A percentile compares a stretch with the other conserved stretches of the same genome.
Evolutionary conservation across 1,140 invertebrate genomes (phyloP).

Genomic region (Pogonus chalceus): DNA sequence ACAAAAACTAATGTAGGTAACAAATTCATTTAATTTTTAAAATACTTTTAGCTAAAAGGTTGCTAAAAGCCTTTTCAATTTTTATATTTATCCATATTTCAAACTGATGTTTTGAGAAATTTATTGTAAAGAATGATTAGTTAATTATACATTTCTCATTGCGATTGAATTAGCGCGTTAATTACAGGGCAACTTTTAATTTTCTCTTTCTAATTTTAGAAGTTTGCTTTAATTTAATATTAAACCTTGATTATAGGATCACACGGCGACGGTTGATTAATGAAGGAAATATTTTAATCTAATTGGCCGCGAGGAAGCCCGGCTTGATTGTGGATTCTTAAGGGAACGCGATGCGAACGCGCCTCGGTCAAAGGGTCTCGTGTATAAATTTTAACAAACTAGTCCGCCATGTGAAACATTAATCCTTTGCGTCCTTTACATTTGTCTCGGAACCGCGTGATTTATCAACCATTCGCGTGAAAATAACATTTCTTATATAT

Average conservation of each 20-base stretch:
- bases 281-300: slow-evolving; percentile 6
- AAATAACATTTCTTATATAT: background rate
- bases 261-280: slow-evolving; percentile 5
- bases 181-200: slow-evolving; percentile 4
- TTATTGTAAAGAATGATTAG: background rate
- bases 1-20: too few relatives aligned
- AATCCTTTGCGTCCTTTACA: slow-evolving; percentile 1
- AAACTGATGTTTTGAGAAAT: too few relatives aligned
- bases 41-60: too few relatives aligned
- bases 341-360: slow-evolving; percentile 3
- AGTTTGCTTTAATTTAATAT: slow-evolving; percentile 8
- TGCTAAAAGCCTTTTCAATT: too few relatives aligned
- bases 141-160: background rate
- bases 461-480: background rate
- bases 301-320: background rate
- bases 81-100: too few relatives aligned
- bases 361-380: background rate
- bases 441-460: background rate
- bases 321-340: slow-evolving; percentile 1
- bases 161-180: background rate
- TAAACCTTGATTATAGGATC: slow-evolving; percentile 7
- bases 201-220: background rate
- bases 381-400: slow-evolving; percentile 5
- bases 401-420: background rate
- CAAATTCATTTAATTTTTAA: too few relatives aligned